A percentile compares a stretch with the other conserved stretches of the same genome.
These are phyloP conservation scores for Cheilosia vulpina DNA, from an alignment of 2,888 invertebrate species.

Conservation along the genomic window DNA sequence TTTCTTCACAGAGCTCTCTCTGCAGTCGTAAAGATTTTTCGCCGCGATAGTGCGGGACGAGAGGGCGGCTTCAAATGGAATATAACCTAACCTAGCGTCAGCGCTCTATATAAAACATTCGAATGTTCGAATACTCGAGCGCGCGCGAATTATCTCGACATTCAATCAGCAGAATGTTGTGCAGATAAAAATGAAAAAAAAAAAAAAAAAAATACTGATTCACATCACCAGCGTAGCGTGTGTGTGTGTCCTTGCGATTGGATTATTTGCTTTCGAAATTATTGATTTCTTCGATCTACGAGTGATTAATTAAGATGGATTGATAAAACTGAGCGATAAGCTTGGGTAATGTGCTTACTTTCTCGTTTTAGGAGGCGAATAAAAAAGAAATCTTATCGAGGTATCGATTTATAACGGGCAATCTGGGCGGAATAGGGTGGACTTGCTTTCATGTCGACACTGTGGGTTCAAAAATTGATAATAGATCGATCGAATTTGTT, in stretches of 20 bases:
- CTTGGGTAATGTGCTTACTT: conserved; percentile 62
- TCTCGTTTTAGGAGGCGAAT: conserved; percentile 17
- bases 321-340: conserved; percentile 78
- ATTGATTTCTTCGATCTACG: conserved; percentile 73
- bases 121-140: conserved; percentile 40
- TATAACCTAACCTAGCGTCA: conserved; percentile 21
- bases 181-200: conserved; percentile 60
- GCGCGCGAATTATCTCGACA: conserved; percentile 62
- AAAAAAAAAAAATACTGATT: neutral
- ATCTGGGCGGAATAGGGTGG: conserved; percentile 58
- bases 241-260: conserved; percentile 26
- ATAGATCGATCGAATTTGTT: conserved; percentile 65
- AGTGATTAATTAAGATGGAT: conserved; percentile 83
- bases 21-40: conserved; percentile 58
- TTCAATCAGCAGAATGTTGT: conserved; percentile 66
- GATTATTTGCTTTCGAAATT: conserved; percentile 57
- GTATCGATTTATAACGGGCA: conserved; percentile 61
- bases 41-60: conserved; percentile 15
- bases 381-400: conserved; percentile 50
- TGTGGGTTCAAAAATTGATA: conserved; percentile 45
- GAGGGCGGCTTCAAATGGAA: conserved; percentile 17
- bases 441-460: conserved; percentile 64
- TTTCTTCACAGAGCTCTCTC: conserved; percentile 41
- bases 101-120: neutral
- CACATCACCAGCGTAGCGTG: no score